Percentiles rank a stretch among this genome's conserved stretches.
phyloP scores from a whole-genome alignment of 2,797 vertebrate genomes.

The Phyllotis vaccarum region DNA sequence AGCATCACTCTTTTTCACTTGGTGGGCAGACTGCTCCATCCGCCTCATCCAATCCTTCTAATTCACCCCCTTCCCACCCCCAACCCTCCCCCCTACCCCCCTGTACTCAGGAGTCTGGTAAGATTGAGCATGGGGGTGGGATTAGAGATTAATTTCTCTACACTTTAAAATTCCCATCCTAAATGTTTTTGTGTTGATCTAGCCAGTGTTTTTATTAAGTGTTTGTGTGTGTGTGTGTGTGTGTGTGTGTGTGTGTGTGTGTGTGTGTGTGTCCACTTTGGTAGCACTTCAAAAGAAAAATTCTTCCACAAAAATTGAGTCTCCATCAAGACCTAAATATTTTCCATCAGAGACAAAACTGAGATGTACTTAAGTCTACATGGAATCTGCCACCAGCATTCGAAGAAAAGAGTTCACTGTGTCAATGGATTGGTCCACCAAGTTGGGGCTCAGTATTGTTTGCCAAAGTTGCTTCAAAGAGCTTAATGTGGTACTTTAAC shows the following conservation, averaged over 20 bases:
- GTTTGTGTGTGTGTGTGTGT: not conserved
- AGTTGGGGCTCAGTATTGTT: not conserved
- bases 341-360: conserved; percentile 36
- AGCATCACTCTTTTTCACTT: not conserved
- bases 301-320: not conserved
- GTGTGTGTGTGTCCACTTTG: not conserved
- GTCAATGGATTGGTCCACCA: rapidly evolving
- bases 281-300: not conserved
- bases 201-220: not conserved
- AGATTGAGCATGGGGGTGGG: not conserved
- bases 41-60: not conserved
- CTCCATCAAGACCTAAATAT: not conserved
- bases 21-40: not conserved
- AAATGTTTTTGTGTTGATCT: not conserved
- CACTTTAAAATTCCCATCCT: not conserved
- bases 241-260: not conserved
- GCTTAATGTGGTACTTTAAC: not conserved
- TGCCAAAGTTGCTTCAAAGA: not conserved
- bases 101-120: not conserved
- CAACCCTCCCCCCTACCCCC: too few species aligned
- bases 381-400: not conserved
- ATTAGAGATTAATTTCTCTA: not conserved
- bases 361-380: not conserved
- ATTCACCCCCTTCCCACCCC: too few species aligned
- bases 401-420: not conserved